These are phyloP conservation scores for Brachionus koreanus DNA, from an alignment of 1,140 invertebrate species.

Conservation along the genomic window DNA sequence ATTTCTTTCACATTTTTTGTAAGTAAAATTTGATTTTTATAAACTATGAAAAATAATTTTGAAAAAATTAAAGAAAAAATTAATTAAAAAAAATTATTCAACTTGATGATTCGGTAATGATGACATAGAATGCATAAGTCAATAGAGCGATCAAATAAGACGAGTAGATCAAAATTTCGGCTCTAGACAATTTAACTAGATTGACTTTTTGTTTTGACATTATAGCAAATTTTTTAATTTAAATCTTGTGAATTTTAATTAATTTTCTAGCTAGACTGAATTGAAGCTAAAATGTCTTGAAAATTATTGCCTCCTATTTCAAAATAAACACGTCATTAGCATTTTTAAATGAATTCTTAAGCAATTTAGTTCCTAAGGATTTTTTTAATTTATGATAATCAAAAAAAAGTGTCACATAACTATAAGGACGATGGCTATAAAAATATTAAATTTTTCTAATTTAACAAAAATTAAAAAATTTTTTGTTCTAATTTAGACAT, in stretches of 20 bases:
- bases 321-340: conserved; percentile 19
- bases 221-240: not conserved
- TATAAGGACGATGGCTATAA: not conserved
- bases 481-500: too few species aligned
- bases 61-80: not conserved
- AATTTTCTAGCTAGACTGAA: not conserved
- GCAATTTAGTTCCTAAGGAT: not conserved
- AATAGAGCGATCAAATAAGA: not conserved
- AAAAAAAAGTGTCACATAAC: not conserved
- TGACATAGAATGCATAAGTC: not conserved
- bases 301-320: not conserved
- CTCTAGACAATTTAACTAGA: not conserved
- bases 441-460: not conserved
- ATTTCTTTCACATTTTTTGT: not conserved
- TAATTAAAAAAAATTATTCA: not conserved
- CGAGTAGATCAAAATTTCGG: not conserved
- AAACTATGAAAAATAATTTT: not conserved
- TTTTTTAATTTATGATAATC: not conserved
- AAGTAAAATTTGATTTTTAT: not conserved
- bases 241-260: conserved; percentile 14
- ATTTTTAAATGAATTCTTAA: not conserved
- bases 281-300: not conserved
- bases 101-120: not conserved
- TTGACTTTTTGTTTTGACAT: conserved; percentile 5
- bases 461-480: not conserved